A percentile compares a stretch with the other conserved stretches of the same genome.
These are phyloP conservation scores for Taphrorychus bicolor DNA, from an alignment of 2,888 invertebrate genomes.

Conservation along the genomic window DNA sequence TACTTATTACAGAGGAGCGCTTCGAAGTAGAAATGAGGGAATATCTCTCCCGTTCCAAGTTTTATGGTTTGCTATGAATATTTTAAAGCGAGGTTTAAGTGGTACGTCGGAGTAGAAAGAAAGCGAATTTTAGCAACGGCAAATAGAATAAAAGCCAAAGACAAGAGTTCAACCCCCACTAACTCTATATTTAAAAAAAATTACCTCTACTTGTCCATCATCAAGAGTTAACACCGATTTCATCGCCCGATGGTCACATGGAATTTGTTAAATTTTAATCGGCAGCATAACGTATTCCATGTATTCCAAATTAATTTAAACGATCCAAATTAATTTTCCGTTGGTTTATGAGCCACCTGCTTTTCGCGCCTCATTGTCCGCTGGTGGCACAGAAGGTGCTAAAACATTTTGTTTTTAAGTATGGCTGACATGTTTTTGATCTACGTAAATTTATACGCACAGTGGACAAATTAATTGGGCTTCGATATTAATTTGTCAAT, in stretches of 20 bases:
- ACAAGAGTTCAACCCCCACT: too few species aligned
- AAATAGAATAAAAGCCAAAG: neutral
- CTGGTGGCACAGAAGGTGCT: slow-evolving; percentile 25
- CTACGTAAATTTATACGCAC: slow-evolving; percentile 5
- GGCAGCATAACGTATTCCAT: slow-evolving; percentile 2
- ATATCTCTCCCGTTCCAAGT: slow-evolving; percentile 17
- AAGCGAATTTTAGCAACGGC: neutral
- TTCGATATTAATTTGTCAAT: slow-evolving; percentile 7
- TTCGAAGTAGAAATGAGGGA: slow-evolving; percentile 18
- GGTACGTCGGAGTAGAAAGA: neutral
- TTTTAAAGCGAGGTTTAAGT: slow-evolving; percentile 19
- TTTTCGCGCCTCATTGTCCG: slow-evolving; percentile 5
- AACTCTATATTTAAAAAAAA: too few species aligned
- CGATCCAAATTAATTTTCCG: slow-evolving; percentile 11
- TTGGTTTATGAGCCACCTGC: slow-evolving; percentile 10
- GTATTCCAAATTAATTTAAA: slow-evolving; percentile 6
- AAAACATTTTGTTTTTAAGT: slow-evolving; percentile 26
- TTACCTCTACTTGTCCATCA: neutral
- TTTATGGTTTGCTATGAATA: slow-evolving; percentile 29
- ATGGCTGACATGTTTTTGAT: slow-evolving; percentile 16
- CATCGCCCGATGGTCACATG: neutral
- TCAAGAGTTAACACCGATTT: neutral
- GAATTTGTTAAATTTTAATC: slow-evolving; percentile 8
- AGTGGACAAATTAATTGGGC: neutral
- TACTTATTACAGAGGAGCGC: slow-evolving; percentile 27